phyloP scores from a whole-genome alignment of 1,140 invertebrate species.

The Belonocnema kinseyi region DNA sequence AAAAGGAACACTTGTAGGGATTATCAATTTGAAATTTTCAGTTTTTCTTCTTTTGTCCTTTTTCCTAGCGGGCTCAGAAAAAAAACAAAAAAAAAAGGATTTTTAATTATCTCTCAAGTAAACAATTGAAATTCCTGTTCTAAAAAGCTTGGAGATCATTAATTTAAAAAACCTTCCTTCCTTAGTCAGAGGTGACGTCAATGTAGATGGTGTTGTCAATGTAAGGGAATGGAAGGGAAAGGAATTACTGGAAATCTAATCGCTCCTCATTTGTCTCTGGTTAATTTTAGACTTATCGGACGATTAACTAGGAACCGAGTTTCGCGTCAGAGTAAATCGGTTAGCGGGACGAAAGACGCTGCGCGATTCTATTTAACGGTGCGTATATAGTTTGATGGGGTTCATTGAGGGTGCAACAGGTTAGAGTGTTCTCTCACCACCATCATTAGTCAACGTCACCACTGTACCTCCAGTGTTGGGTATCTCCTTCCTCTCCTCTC shows the following conservation, averaged over 20 bases:
- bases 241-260: background rate
- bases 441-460: conserved; percentile 77
- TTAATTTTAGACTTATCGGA: conserved; percentile 34
- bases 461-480: conserved; percentile 49
- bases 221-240: background rate
- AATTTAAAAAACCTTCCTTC: too few relatives aligned
- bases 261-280: background rate
- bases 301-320: conserved; percentile 30
- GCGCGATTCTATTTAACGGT: conserved; percentile 74
- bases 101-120: too few relatives aligned
- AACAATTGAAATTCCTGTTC: too few relatives aligned
- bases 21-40: too few relatives aligned
- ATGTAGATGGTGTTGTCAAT: background rate
- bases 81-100: too few relatives aligned
- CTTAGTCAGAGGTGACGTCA: too few relatives aligned
- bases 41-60: too few relatives aligned
- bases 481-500: conserved; percentile 49
- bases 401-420: conserved; percentile 75
- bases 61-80: too few relatives aligned
- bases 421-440: conserved; percentile 75
- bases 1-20: too few relatives aligned
- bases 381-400: conserved; percentile 71
- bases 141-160: too few relatives aligned
- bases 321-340: conserved; percentile 64
- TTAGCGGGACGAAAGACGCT: conserved; percentile 70